Percentiles rank a stretch among this genome's conserved stretches.
These are phyloP conservation scores for Ibycter americanus DNA, from an alignment of 2,797 vertebrate genomes.

Conservation along the genomic window DNA sequence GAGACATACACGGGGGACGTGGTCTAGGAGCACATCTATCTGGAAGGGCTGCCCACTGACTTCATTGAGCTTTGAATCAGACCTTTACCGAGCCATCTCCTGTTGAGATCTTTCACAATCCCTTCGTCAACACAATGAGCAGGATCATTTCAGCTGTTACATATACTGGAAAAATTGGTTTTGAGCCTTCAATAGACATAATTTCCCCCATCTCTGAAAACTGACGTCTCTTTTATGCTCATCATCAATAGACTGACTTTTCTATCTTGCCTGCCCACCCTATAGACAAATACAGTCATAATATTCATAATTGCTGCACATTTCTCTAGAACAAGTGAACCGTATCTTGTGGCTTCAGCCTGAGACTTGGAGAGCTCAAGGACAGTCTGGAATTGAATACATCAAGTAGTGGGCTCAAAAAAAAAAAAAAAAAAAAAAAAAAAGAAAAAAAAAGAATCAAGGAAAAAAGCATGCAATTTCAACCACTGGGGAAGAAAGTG, in stretches of 20 bases:
- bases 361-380: conserved; percentile 33
- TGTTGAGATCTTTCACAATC: neutral
- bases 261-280: neutral
- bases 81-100: neutral
- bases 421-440: neutral
- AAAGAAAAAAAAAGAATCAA: neutral
- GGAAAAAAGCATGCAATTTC: neutral
- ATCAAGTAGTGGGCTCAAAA: conserved; percentile 5
- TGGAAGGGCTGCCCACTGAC: neutral
- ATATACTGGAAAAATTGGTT: neutral
- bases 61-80: neutral
- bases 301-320: conserved; percentile 6
- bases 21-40: neutral
- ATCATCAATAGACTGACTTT: neutral
- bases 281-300: neutral
- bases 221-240: neutral
- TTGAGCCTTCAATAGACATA: conserved; percentile 10
- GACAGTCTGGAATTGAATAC: conserved; percentile 36
- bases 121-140: neutral
- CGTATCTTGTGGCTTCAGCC: neutral
- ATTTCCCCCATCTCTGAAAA: neutral
- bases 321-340: neutral
- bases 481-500: neutral
- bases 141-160: neutral
- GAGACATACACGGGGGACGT: neutral